Base-by-base conservation (phyloP, 2,113 vertebrate species). In the Progne subis region DNA sequence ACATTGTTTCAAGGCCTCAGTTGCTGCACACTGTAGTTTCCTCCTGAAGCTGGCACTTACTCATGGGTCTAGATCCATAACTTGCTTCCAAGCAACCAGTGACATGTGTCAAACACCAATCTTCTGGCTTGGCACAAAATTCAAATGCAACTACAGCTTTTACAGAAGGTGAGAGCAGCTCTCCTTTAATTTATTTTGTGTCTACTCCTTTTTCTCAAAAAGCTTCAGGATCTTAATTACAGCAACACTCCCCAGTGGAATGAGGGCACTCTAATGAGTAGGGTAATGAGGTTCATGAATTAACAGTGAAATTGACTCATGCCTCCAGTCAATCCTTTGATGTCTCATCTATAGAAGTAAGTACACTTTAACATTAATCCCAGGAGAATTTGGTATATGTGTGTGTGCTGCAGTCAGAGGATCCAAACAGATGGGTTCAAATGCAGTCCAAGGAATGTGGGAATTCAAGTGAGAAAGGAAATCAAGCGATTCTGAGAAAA, bases 161-260 rank as follows among this genome's bases (percentile, higher is more conserved):
- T 72, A 49, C 57, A 81, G 63, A 85, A 88, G 57, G 34, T 49
- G 61, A 72, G 50, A 91, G 53, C 23, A 87, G 23, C 14, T 72
- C 21, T 44, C 11, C 21, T 81, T 71, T 41, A 65, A 60, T 91
- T 88, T 65, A 55, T 83, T 86, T 82, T 59, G 21, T 31, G 76
- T 79, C 52, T 63, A 52, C 19, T 78, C 7, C 12, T 76, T 71
- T 82, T 82, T 43, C 50, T 85, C 57, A 82, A 55, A 91, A 92
- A 88, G 8, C 59, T 68, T 9, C 13, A 37, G 24, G 31, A 69
- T 88, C 61, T 92, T 96, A 90, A 96, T 91, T 95, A 93, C 25
- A 53, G 55, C 50, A 56, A 29, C 32, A 50, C 31, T 92, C 75
- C 86, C 92, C 67, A 53, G 53, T 24, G 68, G 87, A 96, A 69